These are phyloP conservation scores for Hydrolagus affinis DNA, from an alignment of 2,113 vertebrate species.

Conservation along the genomic window DNA sequence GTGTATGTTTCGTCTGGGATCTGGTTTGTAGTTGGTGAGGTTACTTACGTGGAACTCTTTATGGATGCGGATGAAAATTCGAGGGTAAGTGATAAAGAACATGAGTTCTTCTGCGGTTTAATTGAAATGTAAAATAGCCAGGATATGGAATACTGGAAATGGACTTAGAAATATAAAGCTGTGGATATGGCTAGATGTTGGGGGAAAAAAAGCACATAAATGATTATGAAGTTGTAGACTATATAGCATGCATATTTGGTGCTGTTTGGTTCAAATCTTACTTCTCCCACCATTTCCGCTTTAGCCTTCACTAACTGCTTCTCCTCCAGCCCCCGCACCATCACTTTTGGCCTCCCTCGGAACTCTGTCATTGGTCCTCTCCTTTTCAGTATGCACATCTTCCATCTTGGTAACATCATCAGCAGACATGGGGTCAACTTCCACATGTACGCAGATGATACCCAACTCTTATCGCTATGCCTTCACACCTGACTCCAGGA, in stretches of 20 bases:
- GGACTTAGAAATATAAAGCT: conserved; percentile 27
- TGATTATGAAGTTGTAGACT: conserved; percentile 14
- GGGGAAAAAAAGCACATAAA: conserved; percentile 11
- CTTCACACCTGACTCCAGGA: too few relatives aligned
- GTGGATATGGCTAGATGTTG: conserved; percentile 27
- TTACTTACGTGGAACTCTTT: conserved; percentile 99
- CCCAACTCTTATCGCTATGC: too few relatives aligned
- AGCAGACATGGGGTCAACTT: too few relatives aligned
- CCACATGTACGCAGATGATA: too few relatives aligned
- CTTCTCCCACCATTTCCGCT: too few relatives aligned
- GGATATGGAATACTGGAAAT: conserved; percentile 31
- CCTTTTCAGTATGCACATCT: too few relatives aligned
- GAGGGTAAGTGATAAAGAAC: conserved; percentile 98
- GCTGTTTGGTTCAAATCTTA: not conserved
- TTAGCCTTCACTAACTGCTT: too few relatives aligned
- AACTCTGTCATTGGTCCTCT: too few relatives aligned
- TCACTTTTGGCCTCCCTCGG: too few relatives aligned
- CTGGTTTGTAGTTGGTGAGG: conserved; percentile 99
- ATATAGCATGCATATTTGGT: conserved; percentile 31
- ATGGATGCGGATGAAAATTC: conserved; percentile 99
- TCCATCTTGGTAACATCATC: too few relatives aligned
- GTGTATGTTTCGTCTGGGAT: conserved; percentile 99
- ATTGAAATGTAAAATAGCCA: conserved; percentile 42
- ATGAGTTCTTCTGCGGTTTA: conserved; percentile 66
- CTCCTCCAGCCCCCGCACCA: too few relatives aligned